phyloP scores from a whole-genome alignment of 2,797 vertebrate species.

The Sebastes umbrosus region DNA sequence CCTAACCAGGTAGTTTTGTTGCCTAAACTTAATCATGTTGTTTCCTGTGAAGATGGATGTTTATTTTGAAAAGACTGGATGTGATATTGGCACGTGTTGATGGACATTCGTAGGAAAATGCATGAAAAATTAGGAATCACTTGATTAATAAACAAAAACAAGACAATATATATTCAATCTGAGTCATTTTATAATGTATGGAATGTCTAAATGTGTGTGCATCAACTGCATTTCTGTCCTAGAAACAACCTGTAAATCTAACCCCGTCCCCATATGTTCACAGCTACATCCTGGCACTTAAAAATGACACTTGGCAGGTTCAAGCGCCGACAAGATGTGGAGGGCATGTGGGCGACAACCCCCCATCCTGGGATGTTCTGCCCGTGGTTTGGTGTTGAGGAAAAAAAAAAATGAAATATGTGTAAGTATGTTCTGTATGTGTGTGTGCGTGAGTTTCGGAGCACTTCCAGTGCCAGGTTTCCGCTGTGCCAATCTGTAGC shows the following conservation, averaged over 20 bases:
- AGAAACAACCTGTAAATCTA: constrained; percentile 38
- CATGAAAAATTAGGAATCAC: too few relatives aligned
- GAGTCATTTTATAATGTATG: not conserved
- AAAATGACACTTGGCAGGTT: constrained; percentile 65
- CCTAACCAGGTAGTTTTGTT: too few relatives aligned
- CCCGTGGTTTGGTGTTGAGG: constrained; percentile 33
- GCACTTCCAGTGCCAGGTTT: constrained; percentile 61
- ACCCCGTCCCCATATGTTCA: constrained; percentile 52
- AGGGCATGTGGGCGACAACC: constrained; percentile 64
- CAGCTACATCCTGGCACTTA: constrained; percentile 56
- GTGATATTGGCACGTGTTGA: too few relatives aligned
- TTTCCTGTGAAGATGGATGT: too few relatives aligned
- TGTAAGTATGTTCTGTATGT: constrained; percentile 21
- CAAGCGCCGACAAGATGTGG: constrained; percentile 49
- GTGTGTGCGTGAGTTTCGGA: constrained; percentile 9
- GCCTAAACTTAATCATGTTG: too few relatives aligned
- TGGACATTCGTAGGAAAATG: too few relatives aligned
- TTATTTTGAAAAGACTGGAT: too few relatives aligned
- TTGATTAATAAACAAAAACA: not conserved
- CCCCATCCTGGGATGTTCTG: constrained; percentile 55
- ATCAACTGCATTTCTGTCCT: not conserved
- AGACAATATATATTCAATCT: not conserved
- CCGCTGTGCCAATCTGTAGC: constrained; percentile 78
- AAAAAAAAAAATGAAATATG: constrained; percentile 18
- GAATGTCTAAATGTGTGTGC: not conserved